Evolutionary conservation across 2,888 invertebrate species (phyloP).

Genomic region (Orthosia incerta): DNA sequence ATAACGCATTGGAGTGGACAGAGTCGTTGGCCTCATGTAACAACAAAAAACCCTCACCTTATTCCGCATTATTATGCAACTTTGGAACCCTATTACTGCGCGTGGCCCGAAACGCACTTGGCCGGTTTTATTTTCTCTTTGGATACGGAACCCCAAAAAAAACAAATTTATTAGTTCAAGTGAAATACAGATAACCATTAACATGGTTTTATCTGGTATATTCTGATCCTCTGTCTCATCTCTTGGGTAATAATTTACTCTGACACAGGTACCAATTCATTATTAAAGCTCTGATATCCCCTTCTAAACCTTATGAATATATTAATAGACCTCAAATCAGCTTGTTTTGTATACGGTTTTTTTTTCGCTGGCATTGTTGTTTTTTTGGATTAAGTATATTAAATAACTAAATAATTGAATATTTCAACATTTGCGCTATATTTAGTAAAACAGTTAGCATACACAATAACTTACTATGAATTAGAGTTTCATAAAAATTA

Average conservation of each 20-base stretch:
- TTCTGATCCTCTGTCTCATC: constrained; percentile 11
- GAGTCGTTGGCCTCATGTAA: too few species aligned
- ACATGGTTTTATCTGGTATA: constrained; percentile 3
- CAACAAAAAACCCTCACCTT: too few species aligned
- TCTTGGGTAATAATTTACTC: constrained; percentile 15
- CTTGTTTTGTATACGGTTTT: constrained; percentile 23
- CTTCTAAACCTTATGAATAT: constrained; percentile 27
- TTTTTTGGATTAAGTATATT: constrained; percentile 18
- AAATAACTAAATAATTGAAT: background rate
- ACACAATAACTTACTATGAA: background rate
- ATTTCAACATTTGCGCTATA: background rate
- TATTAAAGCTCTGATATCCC: constrained; percentile 25
- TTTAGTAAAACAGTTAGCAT: background rate
- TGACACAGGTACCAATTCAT: constrained; percentile 46
- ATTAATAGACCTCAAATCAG: constrained; percentile 30
- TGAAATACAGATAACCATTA: background rate
- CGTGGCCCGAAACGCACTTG: too few species aligned
- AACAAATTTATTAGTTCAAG: too few species aligned
- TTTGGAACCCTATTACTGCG: too few species aligned
- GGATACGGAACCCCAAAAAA: too few species aligned
- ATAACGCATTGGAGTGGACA: too few species aligned
- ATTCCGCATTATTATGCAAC: too few species aligned
- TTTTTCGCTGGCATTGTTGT: constrained; percentile 34
- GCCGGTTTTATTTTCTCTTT: too few species aligned
- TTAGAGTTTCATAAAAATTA: background rate